A percentile compares a stretch with the other conserved stretches of the same genome.
These are phyloP conservation scores for Columba guinea DNA, from an alignment of 2,797 vertebrate species.

Conservation along the genomic window DNA sequence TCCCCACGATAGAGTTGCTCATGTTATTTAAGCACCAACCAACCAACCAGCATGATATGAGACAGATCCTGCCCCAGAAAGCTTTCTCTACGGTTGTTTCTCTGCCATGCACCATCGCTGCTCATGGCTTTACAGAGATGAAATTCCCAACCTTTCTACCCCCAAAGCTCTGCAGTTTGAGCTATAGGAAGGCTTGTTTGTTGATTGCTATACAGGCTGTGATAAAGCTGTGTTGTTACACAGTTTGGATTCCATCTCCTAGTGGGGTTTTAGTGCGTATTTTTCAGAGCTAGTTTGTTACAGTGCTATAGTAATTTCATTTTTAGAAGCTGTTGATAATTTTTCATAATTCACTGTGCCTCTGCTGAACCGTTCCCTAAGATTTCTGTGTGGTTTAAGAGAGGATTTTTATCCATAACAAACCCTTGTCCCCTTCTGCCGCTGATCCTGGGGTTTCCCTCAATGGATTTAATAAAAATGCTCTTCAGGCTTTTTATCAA, in stretches of 20 bases:
- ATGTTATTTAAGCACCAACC: not conserved
- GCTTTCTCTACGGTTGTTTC: not conserved
- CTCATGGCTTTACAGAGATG: not conserved
- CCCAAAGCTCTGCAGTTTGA: not conserved
- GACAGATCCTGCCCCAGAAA: not conserved
- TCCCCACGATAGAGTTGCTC: not conserved
- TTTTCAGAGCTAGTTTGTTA: constrained; percentile 16
- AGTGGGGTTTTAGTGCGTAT: not conserved
- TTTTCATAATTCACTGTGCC: not conserved
- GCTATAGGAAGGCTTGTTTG: not conserved
- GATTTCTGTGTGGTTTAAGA: not conserved
- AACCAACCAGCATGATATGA: not conserved
- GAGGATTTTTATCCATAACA: constrained; percentile 47
- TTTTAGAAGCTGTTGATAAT: not conserved
- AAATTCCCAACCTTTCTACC: not conserved
- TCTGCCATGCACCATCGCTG: not conserved
- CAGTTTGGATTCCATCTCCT: not conserved
- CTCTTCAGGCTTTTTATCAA: constrained; percentile 49
- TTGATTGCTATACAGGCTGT: not conserved
- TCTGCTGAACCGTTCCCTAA: not conserved
- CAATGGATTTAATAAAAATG: constrained; percentile 40
- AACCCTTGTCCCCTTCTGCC: not conserved
- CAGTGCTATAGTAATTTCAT: not conserved
- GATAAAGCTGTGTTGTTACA: not conserved
- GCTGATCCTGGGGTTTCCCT: constrained; percentile 20